Base-by-base conservation (phyloP, 2,888 invertebrate species). In the Danaus chrysippus region DNA sequence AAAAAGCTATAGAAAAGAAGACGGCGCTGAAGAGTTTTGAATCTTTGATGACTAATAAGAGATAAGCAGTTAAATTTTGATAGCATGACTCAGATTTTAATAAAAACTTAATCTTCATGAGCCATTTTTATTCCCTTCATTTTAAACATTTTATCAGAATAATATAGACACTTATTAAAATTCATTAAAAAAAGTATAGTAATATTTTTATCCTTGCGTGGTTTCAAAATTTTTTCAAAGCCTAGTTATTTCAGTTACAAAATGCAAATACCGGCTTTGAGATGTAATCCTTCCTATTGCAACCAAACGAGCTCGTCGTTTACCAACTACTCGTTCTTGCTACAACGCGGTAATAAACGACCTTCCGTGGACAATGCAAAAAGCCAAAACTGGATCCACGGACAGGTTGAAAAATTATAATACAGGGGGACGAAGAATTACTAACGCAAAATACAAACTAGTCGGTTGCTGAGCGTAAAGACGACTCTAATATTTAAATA, bases 391-490 rank as follows among this genome's bases (percentile, higher is more conserved):
- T 57, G 41, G 54, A 42, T 62, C 64, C 59, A 56, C 56, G 70
- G 73, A 71, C 75, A 72, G 68, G 68, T 70, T 73, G 74, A 73
- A 72, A 71, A 71, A 73, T 72, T 70, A 67, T 73, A 73, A 70
- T 71, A 62, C 67, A 66, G 62, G 61, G 64, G 59, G 62, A 58
- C 57, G 57, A 61, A 64, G 62, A 42, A n/a, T 41, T 57, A 53
- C 59, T 61, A 46, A 59, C 62, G 15, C 43, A 49, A 49, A 68
- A 55, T 41, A 41, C 62, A 19, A 56, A 64, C 68, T 42, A 60
- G 8, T 9, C 5, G 3, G 11, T 11, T 15, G 44, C 11, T 42
- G 9, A n/a, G 49, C 65, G 1, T 63, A 41, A 53, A 9, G n/a
- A 23, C 3, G 9, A 60, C 64, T 56, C 15, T 75, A 65, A 8